Percentiles rank a stretch among this genome's conserved stretches.
These are phyloP conservation scores for Macrochelys suwanniensis DNA, from an alignment of 2,797 vertebrate species.

Conservation along the genomic window DNA sequence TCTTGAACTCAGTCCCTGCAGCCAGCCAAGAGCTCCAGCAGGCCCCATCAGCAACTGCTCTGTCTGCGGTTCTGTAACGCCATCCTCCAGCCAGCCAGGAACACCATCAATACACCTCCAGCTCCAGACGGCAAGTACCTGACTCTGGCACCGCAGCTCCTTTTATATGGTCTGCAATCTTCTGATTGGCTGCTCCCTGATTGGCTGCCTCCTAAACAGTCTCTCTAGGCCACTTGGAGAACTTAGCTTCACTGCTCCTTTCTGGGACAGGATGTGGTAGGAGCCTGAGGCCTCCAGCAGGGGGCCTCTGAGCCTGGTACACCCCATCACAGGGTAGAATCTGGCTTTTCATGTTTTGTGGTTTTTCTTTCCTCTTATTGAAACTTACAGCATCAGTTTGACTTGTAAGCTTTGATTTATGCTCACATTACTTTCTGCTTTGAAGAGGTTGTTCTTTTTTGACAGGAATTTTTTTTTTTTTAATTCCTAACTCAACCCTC, in stretches of 20 bases:
- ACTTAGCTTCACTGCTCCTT: not conserved
- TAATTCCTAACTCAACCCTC: slow-evolving; percentile 25
- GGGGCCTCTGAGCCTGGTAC: not conserved
- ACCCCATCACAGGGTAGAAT: not conserved
- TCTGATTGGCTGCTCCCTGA: not conserved
- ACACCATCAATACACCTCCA: not conserved
- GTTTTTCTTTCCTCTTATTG: not conserved
- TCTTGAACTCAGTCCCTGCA: too few species aligned
- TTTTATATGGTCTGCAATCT: not conserved
- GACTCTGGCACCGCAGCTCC: not conserved
- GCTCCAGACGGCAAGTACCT: not conserved
- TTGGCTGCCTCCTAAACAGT: not conserved
- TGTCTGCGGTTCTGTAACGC: not conserved
- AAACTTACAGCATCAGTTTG: slow-evolving; percentile 45
- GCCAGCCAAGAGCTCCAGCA: not conserved
- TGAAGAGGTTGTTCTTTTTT: slow-evolving; percentile 55
- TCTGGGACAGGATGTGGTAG: not conserved
- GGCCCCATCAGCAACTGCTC: not conserved
- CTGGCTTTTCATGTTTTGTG: not conserved
- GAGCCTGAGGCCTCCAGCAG: not conserved
- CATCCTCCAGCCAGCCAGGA: not conserved
- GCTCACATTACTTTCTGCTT: slow-evolving; percentile 55
- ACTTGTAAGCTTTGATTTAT: slow-evolving; percentile 63
- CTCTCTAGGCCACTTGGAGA: not conserved
- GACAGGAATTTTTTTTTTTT: slow-evolving; percentile 28